phyloP scores from a whole-genome alignment of 2,113 vertebrate species.

The Neofelis nebulosa region DNA sequence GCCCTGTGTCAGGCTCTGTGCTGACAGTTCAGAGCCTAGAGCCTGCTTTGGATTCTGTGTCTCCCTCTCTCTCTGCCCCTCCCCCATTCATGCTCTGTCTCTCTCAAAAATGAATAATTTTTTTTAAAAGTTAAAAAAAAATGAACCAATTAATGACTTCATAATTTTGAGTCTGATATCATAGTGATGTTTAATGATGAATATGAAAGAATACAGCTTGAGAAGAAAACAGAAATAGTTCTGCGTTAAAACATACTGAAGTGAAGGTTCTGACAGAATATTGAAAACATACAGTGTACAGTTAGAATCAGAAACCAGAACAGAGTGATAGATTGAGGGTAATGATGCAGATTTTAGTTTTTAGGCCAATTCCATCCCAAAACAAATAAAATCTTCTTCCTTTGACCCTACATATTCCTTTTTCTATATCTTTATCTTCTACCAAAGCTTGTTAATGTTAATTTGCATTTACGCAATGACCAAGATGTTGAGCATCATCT shows the following conservation, averaged over 20 bases:
- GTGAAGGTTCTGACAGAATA: not conserved
- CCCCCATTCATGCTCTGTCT: too few species aligned
- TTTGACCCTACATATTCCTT: not conserved
- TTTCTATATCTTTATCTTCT: not conserved
- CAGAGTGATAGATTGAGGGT: not conserved
- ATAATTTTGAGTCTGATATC: not conserved
- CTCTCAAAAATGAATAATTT: too few species aligned
- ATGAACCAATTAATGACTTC: constrained; percentile 27
- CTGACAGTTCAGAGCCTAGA: too few species aligned
- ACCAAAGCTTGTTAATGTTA: not conserved
- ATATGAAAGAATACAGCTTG: not conserved
- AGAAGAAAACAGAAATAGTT: not conserved
- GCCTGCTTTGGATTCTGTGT: too few species aligned
- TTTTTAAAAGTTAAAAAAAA: not conserved
- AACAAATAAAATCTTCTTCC: not conserved
- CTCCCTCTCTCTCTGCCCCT: too few species aligned
- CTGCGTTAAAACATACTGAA: not conserved
- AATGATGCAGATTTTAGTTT: not conserved
- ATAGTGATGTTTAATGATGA: not conserved
- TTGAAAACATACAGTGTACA: not conserved
- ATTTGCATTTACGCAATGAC: not conserved
- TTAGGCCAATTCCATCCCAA: not conserved
- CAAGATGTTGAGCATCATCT: not conserved
- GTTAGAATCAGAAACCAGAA: not conserved
- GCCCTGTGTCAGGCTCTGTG: too few species aligned